phyloP scores from a whole-genome alignment of 2,888 invertebrate species.

The Trissonchulus latispiculum region DNA sequence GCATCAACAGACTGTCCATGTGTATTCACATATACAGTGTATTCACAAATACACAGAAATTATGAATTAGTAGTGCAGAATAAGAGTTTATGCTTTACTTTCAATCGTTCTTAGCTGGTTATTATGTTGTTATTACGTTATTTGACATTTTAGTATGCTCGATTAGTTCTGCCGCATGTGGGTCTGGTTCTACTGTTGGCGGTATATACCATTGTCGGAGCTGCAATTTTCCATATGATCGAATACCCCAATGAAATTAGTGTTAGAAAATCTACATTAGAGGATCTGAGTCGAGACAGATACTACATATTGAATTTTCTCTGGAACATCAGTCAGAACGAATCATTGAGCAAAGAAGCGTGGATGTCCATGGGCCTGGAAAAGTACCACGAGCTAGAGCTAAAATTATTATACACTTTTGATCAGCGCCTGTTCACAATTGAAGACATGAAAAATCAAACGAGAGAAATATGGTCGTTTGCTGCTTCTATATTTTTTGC shows the following conservation, averaged over 20 bases:
- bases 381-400: neutral
- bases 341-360: neutral
- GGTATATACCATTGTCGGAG: conserved; percentile 38
- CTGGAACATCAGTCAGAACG: neutral
- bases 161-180: conserved; percentile 40
- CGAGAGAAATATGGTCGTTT: conserved; percentile 41
- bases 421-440: conserved; percentile 29
- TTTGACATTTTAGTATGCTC: conserved; percentile 38
- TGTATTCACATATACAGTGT: too few relatives aligned
- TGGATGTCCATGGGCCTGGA: neutral
- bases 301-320: neutral
- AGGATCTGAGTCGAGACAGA: neutral
- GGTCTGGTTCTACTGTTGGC: conserved; percentile 39
- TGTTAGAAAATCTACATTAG: conserved; percentile 31
- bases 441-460: conserved; percentile 37
- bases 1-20: too few relatives aligned
- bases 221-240: conserved; percentile 37
- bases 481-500: conserved; percentile 42
- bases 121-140: neutral
- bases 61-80: too few relatives aligned
- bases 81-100: too few relatives aligned
- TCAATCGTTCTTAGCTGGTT: neutral
- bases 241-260: conserved; percentile 38
- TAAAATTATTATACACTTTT: neutral
- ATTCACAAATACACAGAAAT: too few relatives aligned